phyloP scores from a whole-genome alignment of 2,888 invertebrate species.

The Micoletzkya japonica region DNA sequence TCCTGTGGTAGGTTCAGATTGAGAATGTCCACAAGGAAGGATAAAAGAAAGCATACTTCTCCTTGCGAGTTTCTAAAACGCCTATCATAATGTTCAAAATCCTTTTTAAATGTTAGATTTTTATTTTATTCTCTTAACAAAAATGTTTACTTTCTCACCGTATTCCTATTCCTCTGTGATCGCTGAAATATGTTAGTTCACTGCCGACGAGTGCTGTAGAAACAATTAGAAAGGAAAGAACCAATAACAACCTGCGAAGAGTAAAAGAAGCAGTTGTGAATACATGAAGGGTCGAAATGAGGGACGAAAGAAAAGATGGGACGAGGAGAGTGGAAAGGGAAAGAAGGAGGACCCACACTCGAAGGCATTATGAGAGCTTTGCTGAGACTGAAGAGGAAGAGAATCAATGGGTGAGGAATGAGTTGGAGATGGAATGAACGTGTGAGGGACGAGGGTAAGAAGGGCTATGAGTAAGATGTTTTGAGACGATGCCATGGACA shows the following conservation, averaged over 20 bases:
- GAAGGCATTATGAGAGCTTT: slow-evolving; percentile 23
- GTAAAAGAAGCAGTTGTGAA: not conserved
- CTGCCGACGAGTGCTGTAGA: not conserved
- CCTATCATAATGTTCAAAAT: no score
- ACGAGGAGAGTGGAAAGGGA: not conserved
- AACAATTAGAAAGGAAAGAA: not conserved
- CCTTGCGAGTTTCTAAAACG: slow-evolving; percentile 9
- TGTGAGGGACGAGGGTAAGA: no score
- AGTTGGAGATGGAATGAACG: not conserved
- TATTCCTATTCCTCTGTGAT: slow-evolving; percentile 17
- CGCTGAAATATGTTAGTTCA: slow-evolving; percentile 22
- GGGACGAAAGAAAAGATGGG: not conserved
- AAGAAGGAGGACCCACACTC: not conserved
- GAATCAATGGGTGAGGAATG: not conserved
- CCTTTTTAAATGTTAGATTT: no score
- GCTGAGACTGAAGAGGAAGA: not conserved
- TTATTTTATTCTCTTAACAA: no score
- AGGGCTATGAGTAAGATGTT: no score
- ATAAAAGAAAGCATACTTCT: slow-evolving; percentile 15
- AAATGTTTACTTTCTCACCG: not conserved
- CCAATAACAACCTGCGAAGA: not conserved
- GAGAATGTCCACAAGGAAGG: slow-evolving; percentile 6
- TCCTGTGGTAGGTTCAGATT: slow-evolving; percentile 20
- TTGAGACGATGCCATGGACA: no score
- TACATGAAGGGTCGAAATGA: not conserved